Base-by-base conservation (phyloP, 1,140 invertebrate genomes). In the Leptopilina clavipes region DNA sequence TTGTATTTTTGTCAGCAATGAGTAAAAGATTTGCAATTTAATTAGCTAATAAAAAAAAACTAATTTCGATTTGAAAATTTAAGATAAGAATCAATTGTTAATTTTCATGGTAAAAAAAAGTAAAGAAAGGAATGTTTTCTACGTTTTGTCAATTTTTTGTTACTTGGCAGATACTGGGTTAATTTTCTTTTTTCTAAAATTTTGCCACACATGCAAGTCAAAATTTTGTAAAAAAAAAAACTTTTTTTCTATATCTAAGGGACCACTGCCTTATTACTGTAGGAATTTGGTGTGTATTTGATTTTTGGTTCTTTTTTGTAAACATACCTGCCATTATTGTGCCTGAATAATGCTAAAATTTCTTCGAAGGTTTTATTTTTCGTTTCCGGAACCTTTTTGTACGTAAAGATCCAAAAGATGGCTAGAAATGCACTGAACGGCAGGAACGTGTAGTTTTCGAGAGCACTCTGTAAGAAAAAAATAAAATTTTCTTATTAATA, bases 341-440 rank as follows among this genome's bases (percentile, higher is more conserved):
- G 95, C 85, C 95, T 93, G 93, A 98, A 98, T 84, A 98, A 91
- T 81, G 96, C 95, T 86, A 97, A 92, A 88, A 99, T 98, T 91
- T 99, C 97, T 92, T 99, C 97, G 89, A 98, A 98, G 79, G 97
- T 98, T 92, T 98, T 98, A 91, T 98, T 98, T 92, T 99, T 99
- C 79, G 98, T 99, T 93, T 99, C 98, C 87, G 98, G 98, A 88
- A 99, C 97, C 93, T 97, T 97, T 91, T 97, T 96, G 92, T 98
- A 98, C 70, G 97, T 98, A 93, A 98, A 99, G 90, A 97, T 95
- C 96, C 96, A 98, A 93, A 98, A 99, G 90, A 98, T 93, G 81
- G 96, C 96, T 91, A 99, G 93, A 90, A 98, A 95, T 89, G 95
- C 96, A 92, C 96, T 97, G 93, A 99, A 99, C 86, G 97, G 97